A percentile compares a stretch with the other conserved stretches of the same genome.
phyloP scores from a whole-genome alignment of 2,113 vertebrate genomes.

The Gallinago paraguaiae region DNA sequence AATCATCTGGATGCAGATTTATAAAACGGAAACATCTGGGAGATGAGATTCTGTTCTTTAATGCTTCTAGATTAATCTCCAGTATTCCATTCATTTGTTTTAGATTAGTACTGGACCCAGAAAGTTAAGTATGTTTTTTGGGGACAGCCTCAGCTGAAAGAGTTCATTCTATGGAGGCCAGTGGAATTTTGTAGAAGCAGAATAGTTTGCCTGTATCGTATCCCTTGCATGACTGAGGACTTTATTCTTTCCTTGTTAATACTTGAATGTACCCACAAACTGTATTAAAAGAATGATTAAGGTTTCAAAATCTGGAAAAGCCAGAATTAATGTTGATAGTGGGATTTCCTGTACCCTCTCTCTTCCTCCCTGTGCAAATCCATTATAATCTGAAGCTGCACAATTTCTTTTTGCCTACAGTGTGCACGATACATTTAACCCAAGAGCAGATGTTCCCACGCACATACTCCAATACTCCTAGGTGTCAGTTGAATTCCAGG shows the following conservation, averaged over 20 bases:
- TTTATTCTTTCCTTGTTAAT: not conserved
- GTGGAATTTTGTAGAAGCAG: not conserved
- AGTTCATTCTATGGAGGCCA: not conserved
- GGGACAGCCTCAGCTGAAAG: not conserved
- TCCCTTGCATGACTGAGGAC: fast-evolving
- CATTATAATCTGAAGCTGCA: not conserved
- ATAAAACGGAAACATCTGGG: not conserved
- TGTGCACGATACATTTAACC: not conserved
- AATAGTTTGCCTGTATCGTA: not conserved
- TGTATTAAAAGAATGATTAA: not conserved
- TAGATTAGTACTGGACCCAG: not conserved
- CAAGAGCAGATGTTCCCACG: not conserved
- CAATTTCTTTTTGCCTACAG: not conserved
- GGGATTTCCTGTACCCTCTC: not conserved
- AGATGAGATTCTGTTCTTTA: not conserved
- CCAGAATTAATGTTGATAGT: not conserved
- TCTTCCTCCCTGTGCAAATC: not conserved
- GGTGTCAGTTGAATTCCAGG: not conserved
- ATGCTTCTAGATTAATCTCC: not conserved
- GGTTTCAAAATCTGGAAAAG: not conserved
- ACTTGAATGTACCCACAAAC: not conserved
- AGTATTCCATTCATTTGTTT: not conserved
- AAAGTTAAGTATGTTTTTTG: not conserved
- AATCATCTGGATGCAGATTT: not conserved
- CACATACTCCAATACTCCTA: not conserved